These are phyloP conservation scores for Eunapius fragilis DNA, from an alignment of 37 sponge, comb jelly and placozoan species.

Conservation along the genomic window DNA sequence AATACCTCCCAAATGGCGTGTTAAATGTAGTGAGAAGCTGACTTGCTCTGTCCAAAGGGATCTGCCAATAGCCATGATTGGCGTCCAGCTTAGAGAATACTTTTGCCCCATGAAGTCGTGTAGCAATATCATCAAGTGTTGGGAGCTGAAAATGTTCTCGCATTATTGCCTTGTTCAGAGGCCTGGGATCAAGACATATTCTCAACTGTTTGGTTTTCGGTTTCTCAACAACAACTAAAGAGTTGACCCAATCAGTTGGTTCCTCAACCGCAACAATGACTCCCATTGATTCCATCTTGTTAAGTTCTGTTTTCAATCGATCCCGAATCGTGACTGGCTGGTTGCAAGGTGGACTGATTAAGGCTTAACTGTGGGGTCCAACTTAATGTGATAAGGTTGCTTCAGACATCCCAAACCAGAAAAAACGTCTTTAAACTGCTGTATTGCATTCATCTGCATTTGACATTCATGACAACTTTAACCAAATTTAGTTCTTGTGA, in stretches of 20 bases:
- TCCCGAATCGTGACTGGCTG: constrained; percentile 48
- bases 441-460: not conserved
- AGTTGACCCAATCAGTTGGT: constrained; percentile 53
- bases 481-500: not conserved
- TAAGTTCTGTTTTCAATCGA: not conserved
- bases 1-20: constrained; percentile 33
- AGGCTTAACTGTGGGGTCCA: constrained; percentile 26
- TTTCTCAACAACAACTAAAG: constrained; percentile 28
- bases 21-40: constrained; percentile 60
- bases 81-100: constrained; percentile 54
- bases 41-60: constrained; percentile 27
- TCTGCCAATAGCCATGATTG: constrained; percentile 51
- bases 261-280: constrained; percentile 21
- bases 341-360: constrained; percentile 39
- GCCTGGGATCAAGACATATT: constrained; percentile 46
- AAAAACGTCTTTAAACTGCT: not conserved
- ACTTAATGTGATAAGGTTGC: constrained; percentile 45
- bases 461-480: not conserved
- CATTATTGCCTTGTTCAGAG: constrained; percentile 40
- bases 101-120: constrained; percentile 35
- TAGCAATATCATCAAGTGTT: constrained; percentile 36
- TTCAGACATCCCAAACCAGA: constrained; percentile 31
- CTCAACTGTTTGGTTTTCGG: not conserved
- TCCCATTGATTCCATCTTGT: not conserved
- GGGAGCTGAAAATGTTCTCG: constrained; percentile 30